A percentile compares a stretch with the other conserved stretches of the same genome.
phyloP scores from a whole-genome alignment of 2,888 invertebrate genomes.

The Parelbella ahira region DNA sequence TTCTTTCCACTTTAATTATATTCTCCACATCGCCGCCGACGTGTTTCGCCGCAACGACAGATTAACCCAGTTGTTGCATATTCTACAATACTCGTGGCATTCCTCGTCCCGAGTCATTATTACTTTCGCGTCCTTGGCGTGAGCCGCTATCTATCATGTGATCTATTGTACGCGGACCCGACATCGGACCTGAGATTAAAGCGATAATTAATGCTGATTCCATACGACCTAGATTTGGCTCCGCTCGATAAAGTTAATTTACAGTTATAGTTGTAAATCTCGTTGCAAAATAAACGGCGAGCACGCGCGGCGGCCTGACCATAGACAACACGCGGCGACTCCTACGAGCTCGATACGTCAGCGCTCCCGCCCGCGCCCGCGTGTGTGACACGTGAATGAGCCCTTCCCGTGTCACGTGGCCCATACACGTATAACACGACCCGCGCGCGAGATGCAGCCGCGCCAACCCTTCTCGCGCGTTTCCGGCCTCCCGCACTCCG shows the following conservation, averaged over 20 bases:
- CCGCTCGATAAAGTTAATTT: conserved; percentile 78
- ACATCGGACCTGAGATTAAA: conserved; percentile 77
- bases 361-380: conserved; percentile 37
- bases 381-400: conserved; percentile 48
- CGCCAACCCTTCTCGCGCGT: conserved; percentile 32
- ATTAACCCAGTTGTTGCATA: conserved; percentile 62
- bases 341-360: conserved; percentile 51
- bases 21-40: conserved; percentile 61
- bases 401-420: conserved; percentile 56
- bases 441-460: conserved; percentile 28
- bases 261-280: conserved; percentile 79
- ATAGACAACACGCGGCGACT: conserved; percentile 66
- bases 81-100: conserved; percentile 51
- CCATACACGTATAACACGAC: conserved; percentile 47
- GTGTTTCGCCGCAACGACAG: conserved; percentile 70
- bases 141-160: conserved; percentile 75
- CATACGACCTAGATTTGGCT: conserved; percentile 78
- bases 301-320: conserved; percentile 65
- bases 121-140: conserved; percentile 74
- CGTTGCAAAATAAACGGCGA: conserved; percentile 74
- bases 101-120: conserved; percentile 45
- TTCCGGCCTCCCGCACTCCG: conserved; percentile 35
- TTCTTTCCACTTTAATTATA: conserved; percentile 71
- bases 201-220: conserved; percentile 80
- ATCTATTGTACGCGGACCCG: conserved; percentile 75